phyloP scores from a whole-genome alignment of 1,140 invertebrate genomes.

The Pseudomyrmex cubaensis region DNA sequence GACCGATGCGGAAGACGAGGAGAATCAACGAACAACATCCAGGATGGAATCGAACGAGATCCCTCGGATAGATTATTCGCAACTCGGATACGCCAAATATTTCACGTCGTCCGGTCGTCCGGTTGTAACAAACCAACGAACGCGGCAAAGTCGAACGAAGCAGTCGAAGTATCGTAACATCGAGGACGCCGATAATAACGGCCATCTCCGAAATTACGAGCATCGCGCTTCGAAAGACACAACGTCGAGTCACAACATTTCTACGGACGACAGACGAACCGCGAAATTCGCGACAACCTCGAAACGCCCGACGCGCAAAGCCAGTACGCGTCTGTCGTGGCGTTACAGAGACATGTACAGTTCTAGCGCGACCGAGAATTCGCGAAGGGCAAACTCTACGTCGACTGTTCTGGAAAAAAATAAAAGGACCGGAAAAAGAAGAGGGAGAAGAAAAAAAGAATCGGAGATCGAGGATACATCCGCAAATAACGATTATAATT shows the following conservation, averaged over 20 bases:
- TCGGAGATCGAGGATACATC: neutral
- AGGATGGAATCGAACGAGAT: neutral
- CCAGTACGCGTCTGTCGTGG: neutral
- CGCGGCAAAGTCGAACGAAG: conserved; percentile 11
- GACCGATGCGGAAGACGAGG: neutral
- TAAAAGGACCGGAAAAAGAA: too few species aligned
- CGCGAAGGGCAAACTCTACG: too few species aligned
- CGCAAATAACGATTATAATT: neutral
- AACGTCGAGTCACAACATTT: neutral
- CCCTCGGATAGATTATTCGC: conserved; percentile 25
- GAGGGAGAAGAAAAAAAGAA: neutral
- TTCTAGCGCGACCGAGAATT: too few species aligned
- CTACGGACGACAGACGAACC: neutral
- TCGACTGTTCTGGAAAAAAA: too few species aligned
- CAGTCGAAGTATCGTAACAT: conserved; percentile 14
- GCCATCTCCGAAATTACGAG: too few species aligned
- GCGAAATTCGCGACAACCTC: neutral
- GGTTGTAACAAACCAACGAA: neutral
- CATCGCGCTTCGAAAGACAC: neutral
- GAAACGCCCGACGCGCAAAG: neutral
- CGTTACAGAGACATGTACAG: too few species aligned
- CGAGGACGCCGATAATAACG: conserved; percentile 5
- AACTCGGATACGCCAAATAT: conserved; percentile 3
- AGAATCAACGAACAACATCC: neutral
- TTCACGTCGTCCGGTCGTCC: neutral